These are phyloP conservation scores for Rhaphigaster nebulosa DNA, from an alignment of 2,888 invertebrate genomes.

Conservation along the genomic window DNA sequence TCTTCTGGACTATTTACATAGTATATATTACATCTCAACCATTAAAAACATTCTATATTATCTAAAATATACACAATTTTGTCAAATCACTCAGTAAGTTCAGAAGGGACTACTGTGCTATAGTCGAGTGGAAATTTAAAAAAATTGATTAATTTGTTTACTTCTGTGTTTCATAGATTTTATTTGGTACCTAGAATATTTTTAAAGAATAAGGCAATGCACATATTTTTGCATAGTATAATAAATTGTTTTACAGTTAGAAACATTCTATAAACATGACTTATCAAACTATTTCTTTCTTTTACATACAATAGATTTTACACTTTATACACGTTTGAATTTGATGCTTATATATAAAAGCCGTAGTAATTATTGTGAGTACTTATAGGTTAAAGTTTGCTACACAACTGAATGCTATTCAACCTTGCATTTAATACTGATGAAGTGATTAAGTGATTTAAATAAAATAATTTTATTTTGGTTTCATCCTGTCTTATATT, in stretches of 20 bases:
- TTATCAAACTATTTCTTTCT: constrained; percentile 44
- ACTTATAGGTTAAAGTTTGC: constrained; percentile 21
- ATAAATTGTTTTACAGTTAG: constrained; percentile 31
- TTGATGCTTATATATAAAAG: constrained; percentile 29
- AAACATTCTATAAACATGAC: constrained; percentile 34
- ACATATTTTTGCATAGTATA: constrained; percentile 43
- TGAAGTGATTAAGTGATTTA: constrained; percentile 42
- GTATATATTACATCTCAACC: constrained; percentile 48
- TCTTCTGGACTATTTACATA: constrained; percentile 48
- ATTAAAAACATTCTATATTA: constrained; percentile 28
- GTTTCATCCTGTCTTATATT: constrained; percentile 43
- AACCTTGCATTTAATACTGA: constrained; percentile 49
- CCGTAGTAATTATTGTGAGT: constrained; percentile 19
- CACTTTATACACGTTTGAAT: constrained; percentile 38
- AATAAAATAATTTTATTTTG: constrained; percentile 25
- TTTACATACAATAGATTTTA: constrained; percentile 49
- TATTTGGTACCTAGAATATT: constrained; percentile 10
- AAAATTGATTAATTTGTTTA: not conserved
- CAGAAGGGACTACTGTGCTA: constrained; percentile 31
- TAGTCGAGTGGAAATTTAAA: not conserved
- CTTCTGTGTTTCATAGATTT: not conserved
- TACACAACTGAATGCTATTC: constrained; percentile 43
- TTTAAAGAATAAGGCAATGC: constrained; percentile 42
- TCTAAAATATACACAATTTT: constrained; percentile 49
- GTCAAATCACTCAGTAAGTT: constrained; percentile 37